Evolutionary conservation across 2,113 vertebrate species (phyloP).

Genomic region (Mixornis gularis): DNA sequence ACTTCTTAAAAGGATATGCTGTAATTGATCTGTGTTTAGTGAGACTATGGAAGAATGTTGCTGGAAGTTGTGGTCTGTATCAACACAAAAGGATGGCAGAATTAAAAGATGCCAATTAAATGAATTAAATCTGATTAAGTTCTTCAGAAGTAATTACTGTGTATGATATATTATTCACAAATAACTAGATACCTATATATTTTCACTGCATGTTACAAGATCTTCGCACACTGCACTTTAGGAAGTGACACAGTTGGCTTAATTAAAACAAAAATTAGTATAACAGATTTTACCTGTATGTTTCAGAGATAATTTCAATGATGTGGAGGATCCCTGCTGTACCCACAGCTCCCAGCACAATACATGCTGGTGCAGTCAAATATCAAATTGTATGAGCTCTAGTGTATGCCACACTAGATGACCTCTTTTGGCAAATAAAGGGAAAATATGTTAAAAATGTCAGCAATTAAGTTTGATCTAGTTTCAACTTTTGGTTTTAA

Average conservation of each 20-base stretch:
- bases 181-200: not conserved
- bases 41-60: constrained; percentile 42
- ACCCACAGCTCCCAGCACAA: not conserved
- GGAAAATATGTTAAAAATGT: not conserved
- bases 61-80: constrained; percentile 51
- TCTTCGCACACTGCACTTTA: not conserved
- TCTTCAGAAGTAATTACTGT: not conserved
- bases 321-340: not conserved
- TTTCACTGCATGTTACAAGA: not conserved
- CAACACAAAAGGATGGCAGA: constrained; percentile 30
- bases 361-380: not conserved
- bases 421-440: not conserved
- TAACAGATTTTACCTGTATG: not conserved
- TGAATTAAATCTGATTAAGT: constrained; percentile 7
- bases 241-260: not conserved
- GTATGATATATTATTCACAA: not conserved
- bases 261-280: not conserved
- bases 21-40: constrained; percentile 56
- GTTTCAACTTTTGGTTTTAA: not conserved
- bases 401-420: not conserved
- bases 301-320: not conserved
- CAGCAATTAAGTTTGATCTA: not conserved
- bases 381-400: not conserved
- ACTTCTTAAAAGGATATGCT: constrained; percentile 55
- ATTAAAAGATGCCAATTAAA: constrained; percentile 30